A percentile compares a stretch with the other conserved stretches of the same genome.
Evolutionary conservation across 2,888 invertebrate genomes (phyloP).

Genomic region (Perizoma affinitatum): DNA sequence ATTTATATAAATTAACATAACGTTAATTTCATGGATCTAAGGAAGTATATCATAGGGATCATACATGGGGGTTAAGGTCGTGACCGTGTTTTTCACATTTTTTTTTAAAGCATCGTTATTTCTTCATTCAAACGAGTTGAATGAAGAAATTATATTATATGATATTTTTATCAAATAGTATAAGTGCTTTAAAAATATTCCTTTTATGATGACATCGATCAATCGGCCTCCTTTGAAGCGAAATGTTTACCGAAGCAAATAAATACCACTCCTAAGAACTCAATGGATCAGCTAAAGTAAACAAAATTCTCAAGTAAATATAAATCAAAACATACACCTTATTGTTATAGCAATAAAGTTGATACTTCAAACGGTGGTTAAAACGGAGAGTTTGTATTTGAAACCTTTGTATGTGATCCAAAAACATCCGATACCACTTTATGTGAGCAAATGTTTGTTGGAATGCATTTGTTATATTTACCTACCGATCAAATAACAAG

Average conservation of each 20-base stretch:
- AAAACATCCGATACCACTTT: slow-evolving; percentile 71
- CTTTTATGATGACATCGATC: slow-evolving; percentile 51
- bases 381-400: slow-evolving; percentile 42
- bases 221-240: slow-evolving; percentile 47
- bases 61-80: too few species aligned
- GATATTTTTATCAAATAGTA: too few species aligned
- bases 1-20: too few species aligned
- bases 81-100: too few species aligned
- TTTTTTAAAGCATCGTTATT: too few species aligned
- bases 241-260: slow-evolving; percentile 61
- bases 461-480: slow-evolving; percentile 25
- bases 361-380: slow-evolving; percentile 15
- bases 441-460: slow-evolving; percentile 63
- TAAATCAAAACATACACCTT: slow-evolving; percentile 25
- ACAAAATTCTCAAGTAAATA: slow-evolving; percentile 49
- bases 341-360: slow-evolving; percentile 25
- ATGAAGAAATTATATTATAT: too few species aligned
- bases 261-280: slow-evolving; percentile 59
- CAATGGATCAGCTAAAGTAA: slow-evolving; percentile 62
- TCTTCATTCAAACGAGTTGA: too few species aligned
- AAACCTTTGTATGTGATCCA: slow-evolving; percentile 69
- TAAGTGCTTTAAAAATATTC: slow-evolving; percentile 33
- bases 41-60: too few species aligned
- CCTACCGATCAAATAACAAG: slow-evolving; percentile 13
- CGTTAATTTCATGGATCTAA: too few species aligned